Conservation (phyloP, 2,113 vertebrate species). For the Falco punctatus region DNA sequence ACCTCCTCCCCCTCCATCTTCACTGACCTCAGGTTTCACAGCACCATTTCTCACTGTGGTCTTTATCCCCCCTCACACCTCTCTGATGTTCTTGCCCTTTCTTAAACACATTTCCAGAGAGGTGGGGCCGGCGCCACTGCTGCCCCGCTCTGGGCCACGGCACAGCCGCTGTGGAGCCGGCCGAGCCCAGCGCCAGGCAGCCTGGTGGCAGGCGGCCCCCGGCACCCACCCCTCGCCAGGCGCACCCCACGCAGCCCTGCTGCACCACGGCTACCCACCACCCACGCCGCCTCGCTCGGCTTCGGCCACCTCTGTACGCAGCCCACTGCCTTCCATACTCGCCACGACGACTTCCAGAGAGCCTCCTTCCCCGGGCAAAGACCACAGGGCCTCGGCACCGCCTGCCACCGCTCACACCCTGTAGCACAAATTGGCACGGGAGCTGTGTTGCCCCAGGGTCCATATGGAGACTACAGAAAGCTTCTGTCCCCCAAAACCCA, state of each 20-base stretch:
- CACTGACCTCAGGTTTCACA: background rate
- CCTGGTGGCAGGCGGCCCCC: too few species aligned
- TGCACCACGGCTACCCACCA: fast-evolving
- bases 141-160: fast-evolving
- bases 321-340: background rate
- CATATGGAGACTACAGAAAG: background rate
- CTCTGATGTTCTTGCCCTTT: background rate
- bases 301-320: background rate
- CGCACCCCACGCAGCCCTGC: background rate
- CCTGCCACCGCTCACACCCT: background rate
- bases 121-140: fast-evolving
- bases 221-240: background rate
- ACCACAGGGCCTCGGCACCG: background rate
- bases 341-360: fast-evolving
- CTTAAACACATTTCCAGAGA: fast-evolving
- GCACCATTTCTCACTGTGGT: background rate
- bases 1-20: background rate
- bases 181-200: background rate
- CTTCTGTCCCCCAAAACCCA: background rate
- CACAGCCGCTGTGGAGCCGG: fast-evolving
- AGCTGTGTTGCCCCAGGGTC: background rate
- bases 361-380: background rate
- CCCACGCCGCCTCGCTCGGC: fast-evolving
- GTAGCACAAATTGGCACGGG: background rate
- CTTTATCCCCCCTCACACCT: background rate